These are phyloP conservation scores for Gallinago jamesoni DNA, from an alignment of 2,113 vertebrate genomes.

Conservation along the genomic window DNA sequence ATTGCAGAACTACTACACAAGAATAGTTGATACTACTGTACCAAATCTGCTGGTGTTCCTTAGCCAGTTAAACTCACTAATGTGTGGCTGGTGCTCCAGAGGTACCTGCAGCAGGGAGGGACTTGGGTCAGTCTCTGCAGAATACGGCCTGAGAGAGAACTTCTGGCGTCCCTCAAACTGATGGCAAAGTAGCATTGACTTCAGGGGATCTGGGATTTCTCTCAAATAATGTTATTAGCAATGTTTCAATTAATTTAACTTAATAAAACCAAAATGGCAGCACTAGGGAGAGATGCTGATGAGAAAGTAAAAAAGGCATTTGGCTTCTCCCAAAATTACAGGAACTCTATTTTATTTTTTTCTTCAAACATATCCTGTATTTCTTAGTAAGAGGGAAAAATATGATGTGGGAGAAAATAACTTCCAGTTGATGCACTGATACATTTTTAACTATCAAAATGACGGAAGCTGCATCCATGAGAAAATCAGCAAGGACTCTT, in stretches of 20 bases:
- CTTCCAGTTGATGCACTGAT: conserved; percentile 49
- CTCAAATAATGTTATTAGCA: conserved; percentile 30
- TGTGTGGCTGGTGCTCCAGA: neutral
- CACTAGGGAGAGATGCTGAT: neutral
- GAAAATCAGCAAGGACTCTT: conserved; percentile 62
- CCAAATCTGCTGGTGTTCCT: neutral
- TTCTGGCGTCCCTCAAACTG: neutral
- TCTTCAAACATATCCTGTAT: neutral
- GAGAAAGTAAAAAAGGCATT: neutral
- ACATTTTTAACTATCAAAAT: conserved; percentile 58
- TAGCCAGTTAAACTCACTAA: neutral
- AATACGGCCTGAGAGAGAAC: neutral
- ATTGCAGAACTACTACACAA: neutral
- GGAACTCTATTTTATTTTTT: neutral
- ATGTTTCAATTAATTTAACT: neutral
- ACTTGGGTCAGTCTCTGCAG: neutral
- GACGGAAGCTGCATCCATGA: conserved; percentile 29
- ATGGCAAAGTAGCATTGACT: neutral
- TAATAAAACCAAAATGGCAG: conserved; percentile 33
- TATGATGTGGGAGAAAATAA: conserved; percentile 57
- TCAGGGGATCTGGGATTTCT: conserved; percentile 21
- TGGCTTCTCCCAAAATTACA: neutral
- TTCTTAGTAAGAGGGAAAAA: conserved; percentile 50
- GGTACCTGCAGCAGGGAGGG: neutral
- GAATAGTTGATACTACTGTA: no score